Base-by-base conservation (phyloP, 1,140 invertebrate species). In the Eufriesea mexicana region DNA sequence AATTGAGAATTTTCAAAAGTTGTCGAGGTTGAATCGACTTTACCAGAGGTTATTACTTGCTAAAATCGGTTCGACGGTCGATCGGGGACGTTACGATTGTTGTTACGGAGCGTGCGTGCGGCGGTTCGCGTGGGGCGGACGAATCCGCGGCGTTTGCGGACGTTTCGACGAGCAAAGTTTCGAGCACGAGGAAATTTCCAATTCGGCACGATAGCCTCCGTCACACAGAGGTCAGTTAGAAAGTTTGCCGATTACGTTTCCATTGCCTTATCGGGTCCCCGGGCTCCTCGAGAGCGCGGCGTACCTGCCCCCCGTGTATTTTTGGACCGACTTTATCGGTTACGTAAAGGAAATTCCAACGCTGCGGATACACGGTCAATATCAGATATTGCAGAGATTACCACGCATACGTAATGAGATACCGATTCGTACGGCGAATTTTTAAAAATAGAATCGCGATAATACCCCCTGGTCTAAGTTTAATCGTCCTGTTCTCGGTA, bases 201-300 rank as follows among this genome's bases (percentile, higher is more conserved):
- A 70, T 79, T 70, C 64, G 49, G 4, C 12, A 35, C 18, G 51
- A 79, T 70, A 20, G 66, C 51, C 9, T 28, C 35, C 35, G n/a
- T 45, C 35, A 47, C 23, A 4, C 9, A 1, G 20, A 23, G 35
- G 51, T 78, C 76, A 67, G 61, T 77, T 77, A 45, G 49, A 7
- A 54, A 68, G 62, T 68, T 78, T 67, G 35, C 51, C 64, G 75
- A 67, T 78, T 67, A 78, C 49, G 49, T 42, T 18, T n/a, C 35
- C 23, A 49, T n/a, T 66, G 62, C 28, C 47, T 77, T 77, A 66
- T 67, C 62, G 45, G 49, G 66, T 42, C 20, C 45, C 12, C 2
- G 25, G 18, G 4, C 35, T n/a, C 14, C 5, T 2, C 20, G 45
- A 18, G 25, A 23, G 35, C 18, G 59, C 20, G 2, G 14, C 4